Evolutionary conservation across 2,113 vertebrate genomes (phyloP), one percentile per base, ranked within the genome.

Genomic region (Dicentrarchus labrax): DNA sequence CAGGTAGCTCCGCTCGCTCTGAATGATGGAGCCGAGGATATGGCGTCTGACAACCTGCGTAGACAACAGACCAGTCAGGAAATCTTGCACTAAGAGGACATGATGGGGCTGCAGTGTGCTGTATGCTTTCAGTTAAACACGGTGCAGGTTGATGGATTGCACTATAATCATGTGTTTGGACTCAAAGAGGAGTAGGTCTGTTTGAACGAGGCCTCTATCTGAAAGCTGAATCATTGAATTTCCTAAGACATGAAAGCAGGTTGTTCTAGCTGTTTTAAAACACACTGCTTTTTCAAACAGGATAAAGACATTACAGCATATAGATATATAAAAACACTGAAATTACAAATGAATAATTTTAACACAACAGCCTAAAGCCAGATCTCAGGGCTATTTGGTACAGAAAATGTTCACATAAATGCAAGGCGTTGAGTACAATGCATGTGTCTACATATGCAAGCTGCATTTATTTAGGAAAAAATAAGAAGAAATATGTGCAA

Each of bases 21-120:
- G 98, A 72, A 99, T 96, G 3, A 99, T 98, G 90, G 97, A 99
- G 83, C 96, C 93, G 53, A 99, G 95, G 93, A 99, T 97, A 91
- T 99, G 97, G 16, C 98, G 95, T 38, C 98, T 95, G 36, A 98
- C 96, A 81, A 99, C 96, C 98, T 99, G 92, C 24, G 38, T 8
- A 81, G 68, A 91, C 79, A 91, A 66, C 75, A 80, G 57, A 81
- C 57, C 73, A 85, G 88, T 85, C 88, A 93, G 83, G 74, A 76
- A 84, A 86, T 70, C 22, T 8, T 17, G 71, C 64, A 4, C 84
- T 87, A 83, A 89, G 81, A 86, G 85, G 90, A 86, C 86, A 79
- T 64, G 89, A 91, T 82, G 85, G 78, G 67, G 71, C 36, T 66
- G 77, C 53, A 38, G 67, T 48, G 72, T 65, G 68, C 38, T 43